Percentiles rank a stretch among this genome's conserved stretches.
Conservation (phyloP, 2,113 vertebrate species). For the Xiphophorus maculatus region DNA sequence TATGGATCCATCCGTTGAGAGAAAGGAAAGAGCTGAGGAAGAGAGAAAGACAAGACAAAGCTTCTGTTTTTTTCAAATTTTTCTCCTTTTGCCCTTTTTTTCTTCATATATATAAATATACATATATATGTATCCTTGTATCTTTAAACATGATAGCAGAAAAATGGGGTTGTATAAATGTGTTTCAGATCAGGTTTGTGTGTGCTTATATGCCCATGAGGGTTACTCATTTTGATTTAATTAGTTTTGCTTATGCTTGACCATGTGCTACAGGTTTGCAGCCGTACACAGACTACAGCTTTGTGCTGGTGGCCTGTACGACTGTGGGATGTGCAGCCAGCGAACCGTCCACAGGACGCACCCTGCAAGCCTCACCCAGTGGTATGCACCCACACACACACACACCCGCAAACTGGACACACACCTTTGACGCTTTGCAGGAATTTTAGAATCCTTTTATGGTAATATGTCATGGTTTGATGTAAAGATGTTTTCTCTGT, state of each 20-base stretch:
- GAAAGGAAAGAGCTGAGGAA: constrained; percentile 67
- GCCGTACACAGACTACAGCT: constrained; percentile 87
- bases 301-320: constrained; percentile 87
- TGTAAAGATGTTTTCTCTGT: not conserved
- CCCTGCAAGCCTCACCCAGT: constrained; percentile 86
- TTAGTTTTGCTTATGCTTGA: constrained; percentile 4
- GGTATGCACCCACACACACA: constrained; percentile 55
- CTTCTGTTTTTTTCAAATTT: constrained; percentile 14
- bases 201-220: not conserved
- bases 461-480: not conserved
- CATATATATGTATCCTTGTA: not conserved
- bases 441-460: not conserved
- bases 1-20: constrained; percentile 79
- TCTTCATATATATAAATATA: not conserved
- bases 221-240: not conserved
- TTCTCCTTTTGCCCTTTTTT: constrained; percentile 12
- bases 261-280: constrained; percentile 82
- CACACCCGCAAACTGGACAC: constrained; percentile 8
- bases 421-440: not conserved
- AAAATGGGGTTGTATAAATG: not conserved
- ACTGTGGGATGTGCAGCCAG: constrained; percentile 87
- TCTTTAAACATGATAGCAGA: not conserved
- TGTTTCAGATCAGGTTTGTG: not conserved
- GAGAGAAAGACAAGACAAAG: constrained; percentile 27
- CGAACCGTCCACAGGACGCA: constrained; percentile 83